Base-by-base conservation (phyloP, 2,888 invertebrate species). In the Temnothorax unifasciatus region DNA sequence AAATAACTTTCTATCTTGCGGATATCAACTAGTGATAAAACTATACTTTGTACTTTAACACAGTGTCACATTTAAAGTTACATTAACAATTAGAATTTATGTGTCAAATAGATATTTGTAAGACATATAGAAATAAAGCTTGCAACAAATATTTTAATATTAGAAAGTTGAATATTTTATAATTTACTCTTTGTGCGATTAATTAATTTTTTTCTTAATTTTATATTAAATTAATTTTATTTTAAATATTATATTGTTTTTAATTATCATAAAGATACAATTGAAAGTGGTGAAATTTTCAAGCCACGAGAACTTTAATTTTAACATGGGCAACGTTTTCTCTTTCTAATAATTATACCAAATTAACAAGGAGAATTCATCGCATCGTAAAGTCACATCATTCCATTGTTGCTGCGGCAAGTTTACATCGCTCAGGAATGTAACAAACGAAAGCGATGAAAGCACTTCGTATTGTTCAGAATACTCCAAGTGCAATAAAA, bases 401-500 rank as follows among this genome's bases (percentile, higher is more conserved):
- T 79, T 5, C 34, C 13, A 79, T 69, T 79, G 79, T 79, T 57
- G 1, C 41, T n/a, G 15, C 15, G 52, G 13, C 25, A n/a, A 66
- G 41, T 77, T 66, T 77, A 77, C 77, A 44, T 66, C 15, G 47
- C 1, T 15, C 34, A 47, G n/a, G 47, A 64, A 69, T 57, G 47
- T 21, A 2, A 69, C 21, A 11, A 59, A 69, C 0, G 59, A 69
- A 69, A 79, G 47, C 69, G 15, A 79, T 34, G 34, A 69, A 79
- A 79, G 59, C 34, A 69, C 34, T 79, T 47, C 11, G 38, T 69
- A 54, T 69, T 69, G 71, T 69, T 59, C 34, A 25, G 69, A 69
- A 79, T 59, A 47, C 13, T 57, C n/a, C 8, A 25, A 68, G 29
- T 44, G 44, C 68, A 21, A 59, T 25, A 54, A 59, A 66, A 47